Conservation (phyloP, 2,797 vertebrate species). For the Phyllotis vaccarum region DNA sequence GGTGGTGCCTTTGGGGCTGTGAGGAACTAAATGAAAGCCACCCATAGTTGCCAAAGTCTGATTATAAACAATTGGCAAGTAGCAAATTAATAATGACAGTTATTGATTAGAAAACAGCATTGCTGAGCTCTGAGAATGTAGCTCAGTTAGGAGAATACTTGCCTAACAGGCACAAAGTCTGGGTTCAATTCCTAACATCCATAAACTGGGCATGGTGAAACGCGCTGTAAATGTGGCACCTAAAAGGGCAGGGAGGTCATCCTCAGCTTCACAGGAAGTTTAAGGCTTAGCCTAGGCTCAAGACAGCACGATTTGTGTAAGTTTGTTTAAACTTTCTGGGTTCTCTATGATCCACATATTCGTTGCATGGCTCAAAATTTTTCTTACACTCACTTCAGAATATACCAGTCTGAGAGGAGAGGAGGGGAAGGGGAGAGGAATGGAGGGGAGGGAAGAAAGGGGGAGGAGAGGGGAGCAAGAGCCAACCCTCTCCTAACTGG, state of each 20-base stretch:
- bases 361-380: background rate
- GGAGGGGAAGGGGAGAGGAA: accelerated
- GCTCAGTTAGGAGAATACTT: background rate
- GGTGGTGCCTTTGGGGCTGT: background rate
- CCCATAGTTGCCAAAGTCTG: background rate
- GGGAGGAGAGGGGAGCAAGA: accelerated
- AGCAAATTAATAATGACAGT: slow-evolving; percentile 7
- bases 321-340: background rate
- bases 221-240: background rate
- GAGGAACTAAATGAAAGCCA: background rate
- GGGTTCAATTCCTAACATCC: background rate
- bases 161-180: background rate
- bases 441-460: accelerated
- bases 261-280: no score
- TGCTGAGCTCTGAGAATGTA: background rate
- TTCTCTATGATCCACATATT: background rate
- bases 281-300: background rate
- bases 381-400: background rate
- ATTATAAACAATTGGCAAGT: background rate
- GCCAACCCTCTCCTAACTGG: background rate
- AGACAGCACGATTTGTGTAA: background rate
- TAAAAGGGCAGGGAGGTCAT: background rate
- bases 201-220: no score
- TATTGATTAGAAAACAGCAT: slow-evolving; percentile 37
- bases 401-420: background rate